Conservation (phyloP, 2,113 vertebrate species). For the Carassius auratus region DNA sequence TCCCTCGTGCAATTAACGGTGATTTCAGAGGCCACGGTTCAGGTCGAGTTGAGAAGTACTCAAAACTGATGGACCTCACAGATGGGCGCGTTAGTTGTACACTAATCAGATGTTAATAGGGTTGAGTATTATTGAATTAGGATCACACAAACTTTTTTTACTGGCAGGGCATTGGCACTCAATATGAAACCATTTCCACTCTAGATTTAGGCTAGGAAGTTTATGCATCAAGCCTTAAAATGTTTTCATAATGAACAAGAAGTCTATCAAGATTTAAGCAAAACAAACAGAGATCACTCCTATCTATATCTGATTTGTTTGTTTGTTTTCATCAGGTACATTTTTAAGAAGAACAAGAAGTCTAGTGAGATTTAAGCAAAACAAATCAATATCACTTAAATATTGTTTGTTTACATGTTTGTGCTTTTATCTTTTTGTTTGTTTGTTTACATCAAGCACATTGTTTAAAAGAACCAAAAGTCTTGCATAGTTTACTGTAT, state of each 20-base stretch:
- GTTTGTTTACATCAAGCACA: too few species aligned
- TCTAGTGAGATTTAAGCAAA: not conserved
- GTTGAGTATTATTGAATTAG: not conserved
- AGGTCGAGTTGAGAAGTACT: conserved; percentile 69
- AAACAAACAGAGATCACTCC: not conserved
- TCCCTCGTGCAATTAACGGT: conserved; percentile 77
- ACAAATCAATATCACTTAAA: too few species aligned
- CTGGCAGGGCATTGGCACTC: not conserved
- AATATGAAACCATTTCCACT: not conserved
- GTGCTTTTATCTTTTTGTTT: too few species aligned
- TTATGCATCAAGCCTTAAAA: not conserved
- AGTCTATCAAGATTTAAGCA: not conserved
- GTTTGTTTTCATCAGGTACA: not conserved
- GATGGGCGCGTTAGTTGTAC: not conserved
- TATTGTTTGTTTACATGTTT: too few species aligned
- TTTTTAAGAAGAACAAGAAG: not conserved
- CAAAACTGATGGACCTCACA: conserved; percentile 39
- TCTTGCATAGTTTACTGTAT: too few species aligned
- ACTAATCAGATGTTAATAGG: not conserved
- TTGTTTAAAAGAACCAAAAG: too few species aligned
- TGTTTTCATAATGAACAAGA: not conserved
- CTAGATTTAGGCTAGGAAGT: not conserved
- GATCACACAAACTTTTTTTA: not conserved
- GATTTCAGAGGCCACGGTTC: conserved; percentile 74
- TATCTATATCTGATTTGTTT: not conserved